phyloP scores from a whole-genome alignment of 2,113 vertebrate genomes.

The Microcebus ravelobensis region DNA sequence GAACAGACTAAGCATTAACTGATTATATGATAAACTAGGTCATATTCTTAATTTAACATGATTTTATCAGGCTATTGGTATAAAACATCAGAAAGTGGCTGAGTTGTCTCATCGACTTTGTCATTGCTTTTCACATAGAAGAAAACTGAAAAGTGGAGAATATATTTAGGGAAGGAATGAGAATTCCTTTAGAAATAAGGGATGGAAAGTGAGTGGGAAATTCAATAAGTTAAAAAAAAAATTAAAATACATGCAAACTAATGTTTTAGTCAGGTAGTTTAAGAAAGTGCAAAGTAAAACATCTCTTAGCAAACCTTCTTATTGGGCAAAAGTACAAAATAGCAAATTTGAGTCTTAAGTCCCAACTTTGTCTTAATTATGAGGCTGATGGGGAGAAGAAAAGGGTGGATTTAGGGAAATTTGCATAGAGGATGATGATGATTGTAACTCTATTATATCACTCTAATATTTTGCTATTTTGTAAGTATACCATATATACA shows the following conservation, averaged over 20 bases:
- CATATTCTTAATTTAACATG: not conserved
- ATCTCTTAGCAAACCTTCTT: not conserved
- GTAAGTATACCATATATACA: not conserved
- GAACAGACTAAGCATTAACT: not conserved
- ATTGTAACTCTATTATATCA: not conserved
- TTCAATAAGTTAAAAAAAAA: not conserved
- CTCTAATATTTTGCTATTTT: not conserved
- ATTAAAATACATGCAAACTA: not conserved
- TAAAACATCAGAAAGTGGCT: not conserved
- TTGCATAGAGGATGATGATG: not conserved
- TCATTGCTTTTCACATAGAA: not conserved
- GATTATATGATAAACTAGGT: not conserved
- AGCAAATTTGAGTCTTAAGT: not conserved
- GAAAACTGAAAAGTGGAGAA: not conserved
- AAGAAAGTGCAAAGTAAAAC: constrained; percentile 12
- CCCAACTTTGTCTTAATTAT: not conserved
- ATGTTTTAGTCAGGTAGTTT: not conserved
- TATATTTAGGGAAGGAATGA: not conserved
- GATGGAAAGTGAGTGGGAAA: not conserved
- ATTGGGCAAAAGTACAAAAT: constrained; percentile 28
- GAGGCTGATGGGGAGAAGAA: not conserved
- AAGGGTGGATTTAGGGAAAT: not conserved
- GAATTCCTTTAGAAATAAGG: constrained; percentile 10
- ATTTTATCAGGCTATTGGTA: not conserved
- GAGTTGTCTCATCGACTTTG: not conserved